Conservation (phyloP, 2,113 vertebrate species). For the Ptychochromis oligacanthus region DNA sequence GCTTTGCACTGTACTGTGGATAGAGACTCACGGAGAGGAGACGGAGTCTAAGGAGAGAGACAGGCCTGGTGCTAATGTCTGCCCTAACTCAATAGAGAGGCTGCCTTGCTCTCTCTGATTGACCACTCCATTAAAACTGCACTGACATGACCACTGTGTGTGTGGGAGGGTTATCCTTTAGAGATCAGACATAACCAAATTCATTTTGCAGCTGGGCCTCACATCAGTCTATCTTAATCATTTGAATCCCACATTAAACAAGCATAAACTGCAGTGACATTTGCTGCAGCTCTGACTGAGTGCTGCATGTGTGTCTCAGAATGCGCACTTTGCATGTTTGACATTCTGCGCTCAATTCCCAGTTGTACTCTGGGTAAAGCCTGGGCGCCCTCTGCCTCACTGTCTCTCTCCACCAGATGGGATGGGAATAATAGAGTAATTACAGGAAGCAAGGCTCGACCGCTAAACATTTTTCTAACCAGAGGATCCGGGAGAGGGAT, state of each 20-base stretch:
- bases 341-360: conserved; percentile 38
- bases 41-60: conserved; percentile 52
- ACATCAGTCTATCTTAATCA: conserved; percentile 20
- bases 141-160: conserved; percentile 39
- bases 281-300: conserved; percentile 11
- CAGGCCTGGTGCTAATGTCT: conserved; percentile 63
- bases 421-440: conserved; percentile 74
- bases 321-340: conserved; percentile 30
- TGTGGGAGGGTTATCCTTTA: conserved; percentile 5
- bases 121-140: conserved; percentile 55
- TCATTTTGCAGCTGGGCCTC: conserved; percentile 34
- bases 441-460: conserved; percentile 72
- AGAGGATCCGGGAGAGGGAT: conserved; percentile 60
- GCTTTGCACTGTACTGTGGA: conserved; percentile 20
- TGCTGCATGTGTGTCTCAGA: conserved; percentile 15
- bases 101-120: conserved; percentile 47
- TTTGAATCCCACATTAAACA: conserved; percentile 12
- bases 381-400: conserved; percentile 36
- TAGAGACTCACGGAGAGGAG: conserved; percentile 21
- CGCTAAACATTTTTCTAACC: conserved; percentile 71
- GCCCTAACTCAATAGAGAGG: conserved; percentile 62
- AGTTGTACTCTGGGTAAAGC: conserved; percentile 28
- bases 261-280: not conserved
- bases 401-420: conserved; percentile 55
- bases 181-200: conserved; percentile 30